phyloP scores from a whole-genome alignment of 2,797 vertebrate genomes.

The Poecile montanus region DNA sequence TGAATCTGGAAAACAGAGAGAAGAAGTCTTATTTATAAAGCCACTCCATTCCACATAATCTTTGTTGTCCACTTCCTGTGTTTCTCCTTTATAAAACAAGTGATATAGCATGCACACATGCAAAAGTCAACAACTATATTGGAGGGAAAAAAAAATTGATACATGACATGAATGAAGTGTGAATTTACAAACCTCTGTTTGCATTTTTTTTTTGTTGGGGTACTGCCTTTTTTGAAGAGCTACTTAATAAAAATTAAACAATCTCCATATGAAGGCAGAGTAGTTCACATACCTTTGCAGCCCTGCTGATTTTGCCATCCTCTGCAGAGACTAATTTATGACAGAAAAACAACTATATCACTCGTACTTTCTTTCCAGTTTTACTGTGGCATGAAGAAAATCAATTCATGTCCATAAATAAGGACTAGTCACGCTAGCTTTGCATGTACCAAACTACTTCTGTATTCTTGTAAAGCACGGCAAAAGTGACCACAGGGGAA shows the following conservation, averaged over 20 bases:
- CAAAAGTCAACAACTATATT: not conserved
- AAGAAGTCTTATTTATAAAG: conserved; percentile 26
- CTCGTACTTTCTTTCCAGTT: not conserved
- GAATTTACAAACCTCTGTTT: not conserved
- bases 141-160: not conserved
- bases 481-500: not conserved
- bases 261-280: not conserved
- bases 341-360: not conserved
- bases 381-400: not conserved
- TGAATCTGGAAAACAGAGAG: conserved; percentile 78
- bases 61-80: not conserved
- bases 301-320: not conserved
- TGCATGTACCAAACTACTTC: not conserved
- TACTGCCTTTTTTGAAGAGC: not conserved
- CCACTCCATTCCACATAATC: not conserved
- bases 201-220: not conserved
- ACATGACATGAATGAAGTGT: not conserved
- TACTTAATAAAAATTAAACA: not conserved
- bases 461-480: not conserved
- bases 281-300: not conserved
- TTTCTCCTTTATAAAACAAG: not conserved
- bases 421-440: not conserved
- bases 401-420: not conserved
- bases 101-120: not conserved
- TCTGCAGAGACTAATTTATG: not conserved